These are phyloP conservation scores for Falcaria lacertinaria DNA, from an alignment of 2,888 invertebrate genomes.

Conservation along the genomic window DNA sequence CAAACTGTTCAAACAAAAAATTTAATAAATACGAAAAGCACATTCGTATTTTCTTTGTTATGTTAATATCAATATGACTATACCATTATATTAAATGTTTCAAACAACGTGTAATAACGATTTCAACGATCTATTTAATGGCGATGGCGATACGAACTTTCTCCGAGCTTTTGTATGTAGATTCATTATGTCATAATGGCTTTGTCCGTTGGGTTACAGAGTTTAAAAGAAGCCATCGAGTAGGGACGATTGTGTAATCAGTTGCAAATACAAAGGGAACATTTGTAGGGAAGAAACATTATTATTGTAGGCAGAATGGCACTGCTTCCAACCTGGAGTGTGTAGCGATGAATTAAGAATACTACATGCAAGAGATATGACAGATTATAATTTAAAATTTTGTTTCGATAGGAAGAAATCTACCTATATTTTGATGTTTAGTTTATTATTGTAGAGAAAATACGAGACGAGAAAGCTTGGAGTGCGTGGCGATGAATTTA, in stretches of 20 bases:
- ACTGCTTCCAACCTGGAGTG: too few relatives aligned
- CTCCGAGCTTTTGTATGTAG: conserved; percentile 14
- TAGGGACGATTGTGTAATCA: conserved; percentile 3
- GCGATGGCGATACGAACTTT: conserved; percentile 15
- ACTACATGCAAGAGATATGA: too few relatives aligned
- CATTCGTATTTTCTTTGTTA: neutral
- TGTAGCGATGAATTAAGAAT: too few relatives aligned
- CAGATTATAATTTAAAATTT: too few relatives aligned
- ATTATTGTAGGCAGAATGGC: too few relatives aligned
- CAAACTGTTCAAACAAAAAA: too few relatives aligned
- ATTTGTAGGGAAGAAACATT: conserved; percentile 19
- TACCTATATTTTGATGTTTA: too few relatives aligned
- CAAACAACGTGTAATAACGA: neutral
- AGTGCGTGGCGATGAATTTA: too few relatives aligned
- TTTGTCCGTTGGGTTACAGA: neutral
- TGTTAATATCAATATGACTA: neutral
- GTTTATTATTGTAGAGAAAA: too few relatives aligned
- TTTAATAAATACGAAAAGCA: too few relatives aligned
- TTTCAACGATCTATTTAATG: neutral
- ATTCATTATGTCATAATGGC: neutral
- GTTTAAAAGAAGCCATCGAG: conserved; percentile 1
- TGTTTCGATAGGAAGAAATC: too few relatives aligned
- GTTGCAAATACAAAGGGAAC: conserved; percentile 11
- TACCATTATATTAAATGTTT: neutral
- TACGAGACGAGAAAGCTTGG: too few relatives aligned